Percentiles rank a stretch among this genome's conserved stretches.
Evolutionary conservation across 2,888 invertebrate species (phyloP).

Genomic region (Noctua fimbriata): DNA sequence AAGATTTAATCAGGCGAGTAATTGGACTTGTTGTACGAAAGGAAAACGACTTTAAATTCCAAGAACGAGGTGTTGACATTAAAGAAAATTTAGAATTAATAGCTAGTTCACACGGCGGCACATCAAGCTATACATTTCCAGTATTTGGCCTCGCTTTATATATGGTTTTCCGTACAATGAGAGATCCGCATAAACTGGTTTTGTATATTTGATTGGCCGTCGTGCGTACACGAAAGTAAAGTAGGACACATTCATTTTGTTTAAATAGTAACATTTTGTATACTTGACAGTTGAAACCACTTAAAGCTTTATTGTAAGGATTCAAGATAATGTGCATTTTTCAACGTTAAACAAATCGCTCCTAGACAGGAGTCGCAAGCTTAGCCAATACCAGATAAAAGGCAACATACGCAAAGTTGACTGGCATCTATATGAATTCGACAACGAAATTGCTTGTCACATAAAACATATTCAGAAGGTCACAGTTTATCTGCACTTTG

Average conservation of each 20-base stretch:
- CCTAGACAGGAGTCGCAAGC: not conserved
- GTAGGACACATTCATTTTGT: not conserved
- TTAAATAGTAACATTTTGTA: not conserved
- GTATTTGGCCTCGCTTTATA: too few relatives aligned
- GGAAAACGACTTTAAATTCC: not conserved
- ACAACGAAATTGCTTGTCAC: constrained; percentile 7
- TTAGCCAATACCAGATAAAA: constrained; percentile 14
- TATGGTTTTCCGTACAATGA: too few relatives aligned
- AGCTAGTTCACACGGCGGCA: not conserved
- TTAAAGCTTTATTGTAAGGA: not conserved
- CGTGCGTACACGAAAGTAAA: not conserved
- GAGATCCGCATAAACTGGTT: too few relatives aligned
- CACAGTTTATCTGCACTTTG: constrained; percentile 35
- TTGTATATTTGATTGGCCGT: too few relatives aligned
- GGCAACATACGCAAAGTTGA: constrained; percentile 6
- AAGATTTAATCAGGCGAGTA: constrained; percentile 32
- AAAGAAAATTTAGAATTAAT: constrained; percentile 4
- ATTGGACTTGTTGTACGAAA: constrained; percentile 12
- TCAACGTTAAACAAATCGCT: not conserved
- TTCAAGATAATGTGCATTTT: constrained; percentile 6
- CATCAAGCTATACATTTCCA: too few relatives aligned
- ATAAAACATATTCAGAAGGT: constrained; percentile 12
- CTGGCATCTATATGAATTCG: constrained; percentile 24
- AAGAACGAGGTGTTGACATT: not conserved
- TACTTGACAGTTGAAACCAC: not conserved